phyloP scores from a whole-genome alignment of 2,888 invertebrate genomes.

The Oithona nana region DNA sequence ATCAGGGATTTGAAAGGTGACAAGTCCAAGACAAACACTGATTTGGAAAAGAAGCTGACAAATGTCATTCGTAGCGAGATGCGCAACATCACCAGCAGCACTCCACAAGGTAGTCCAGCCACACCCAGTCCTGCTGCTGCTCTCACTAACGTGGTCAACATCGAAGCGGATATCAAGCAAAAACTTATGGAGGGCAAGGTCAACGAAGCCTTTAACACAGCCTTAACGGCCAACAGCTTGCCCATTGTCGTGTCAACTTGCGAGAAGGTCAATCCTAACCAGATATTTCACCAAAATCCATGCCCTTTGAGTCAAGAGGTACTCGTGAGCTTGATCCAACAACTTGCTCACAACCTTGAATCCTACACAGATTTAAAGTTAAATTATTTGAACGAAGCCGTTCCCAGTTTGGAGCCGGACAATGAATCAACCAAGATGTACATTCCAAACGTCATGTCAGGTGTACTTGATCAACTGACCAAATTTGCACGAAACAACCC shows the following conservation, averaged over 20 bases:
- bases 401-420: conserved; percentile 54
- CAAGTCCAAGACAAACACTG: not conserved
- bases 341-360: conserved; percentile 55
- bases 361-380: conserved; percentile 63
- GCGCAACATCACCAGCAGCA: conserved; percentile 3
- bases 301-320: conserved; percentile 70
- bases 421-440: conserved; percentile 64
- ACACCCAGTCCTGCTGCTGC: conserved; percentile 6
- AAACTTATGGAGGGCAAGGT: conserved; percentile 49
- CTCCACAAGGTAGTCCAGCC: not conserved
- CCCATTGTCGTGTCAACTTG: conserved; percentile 67
- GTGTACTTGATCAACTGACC: conserved; percentile 52
- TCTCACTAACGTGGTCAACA: conserved; percentile 2
- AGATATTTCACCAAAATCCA: conserved; percentile 44
- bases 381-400: conserved; percentile 64
- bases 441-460: conserved; percentile 52
- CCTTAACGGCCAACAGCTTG: conserved; percentile 69
- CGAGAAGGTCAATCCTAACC: conserved; percentile 56
- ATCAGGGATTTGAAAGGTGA: conserved; percentile 1
- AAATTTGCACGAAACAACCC: conserved; percentile 46
- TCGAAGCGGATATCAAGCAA: conserved; percentile 44
- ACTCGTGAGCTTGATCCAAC: conserved; percentile 77
- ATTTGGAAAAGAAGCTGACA: conserved; percentile 16
- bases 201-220: conserved; percentile 75
- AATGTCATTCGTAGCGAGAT: not conserved